A percentile compares a stretch with the other conserved stretches of the same genome.
Conservation (phyloP, 2,888 invertebrate genomes). For the Cyaniris semiargus region DNA sequence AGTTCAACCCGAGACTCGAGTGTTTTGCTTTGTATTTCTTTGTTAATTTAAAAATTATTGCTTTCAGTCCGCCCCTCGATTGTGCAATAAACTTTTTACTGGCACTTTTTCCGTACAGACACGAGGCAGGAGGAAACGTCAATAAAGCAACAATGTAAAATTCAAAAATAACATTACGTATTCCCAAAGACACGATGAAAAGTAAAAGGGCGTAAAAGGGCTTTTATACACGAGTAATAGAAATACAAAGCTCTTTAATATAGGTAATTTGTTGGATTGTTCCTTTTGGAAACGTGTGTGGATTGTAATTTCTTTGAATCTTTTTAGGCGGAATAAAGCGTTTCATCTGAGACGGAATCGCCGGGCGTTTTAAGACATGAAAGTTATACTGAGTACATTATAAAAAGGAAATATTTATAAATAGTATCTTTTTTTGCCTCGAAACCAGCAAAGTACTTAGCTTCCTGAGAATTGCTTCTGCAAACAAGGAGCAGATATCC, state of each 20-base stretch:
- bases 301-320: constrained; percentile 26
- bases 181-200: constrained; percentile 26
- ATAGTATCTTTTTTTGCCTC: background rate
- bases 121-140: background rate
- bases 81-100: constrained; percentile 31
- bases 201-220: constrained; percentile 26
- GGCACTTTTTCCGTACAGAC: constrained; percentile 25
- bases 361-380: constrained; percentile 15
- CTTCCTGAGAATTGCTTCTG: background rate
- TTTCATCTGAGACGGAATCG: constrained; percentile 5
- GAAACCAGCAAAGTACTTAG: background rate
- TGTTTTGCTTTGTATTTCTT: constrained; percentile 45
- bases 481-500: background rate
- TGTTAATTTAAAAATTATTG: constrained; percentile 39
- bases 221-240: constrained; percentile 27
- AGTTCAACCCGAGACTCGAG: constrained; percentile 43
- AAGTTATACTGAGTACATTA: background rate
- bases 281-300: constrained; percentile 23
- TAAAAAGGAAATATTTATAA: background rate
- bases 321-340: constrained; percentile 13
- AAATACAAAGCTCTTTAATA: constrained; percentile 29
- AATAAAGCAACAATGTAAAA: constrained; percentile 28
- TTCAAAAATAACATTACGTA: constrained; percentile 29
- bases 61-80: constrained; percentile 27
- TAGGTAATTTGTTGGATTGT: constrained; percentile 28